phyloP scores from a whole-genome alignment of 92 coral and sea anemone genomes.

The Phenganax marumi region DNA sequence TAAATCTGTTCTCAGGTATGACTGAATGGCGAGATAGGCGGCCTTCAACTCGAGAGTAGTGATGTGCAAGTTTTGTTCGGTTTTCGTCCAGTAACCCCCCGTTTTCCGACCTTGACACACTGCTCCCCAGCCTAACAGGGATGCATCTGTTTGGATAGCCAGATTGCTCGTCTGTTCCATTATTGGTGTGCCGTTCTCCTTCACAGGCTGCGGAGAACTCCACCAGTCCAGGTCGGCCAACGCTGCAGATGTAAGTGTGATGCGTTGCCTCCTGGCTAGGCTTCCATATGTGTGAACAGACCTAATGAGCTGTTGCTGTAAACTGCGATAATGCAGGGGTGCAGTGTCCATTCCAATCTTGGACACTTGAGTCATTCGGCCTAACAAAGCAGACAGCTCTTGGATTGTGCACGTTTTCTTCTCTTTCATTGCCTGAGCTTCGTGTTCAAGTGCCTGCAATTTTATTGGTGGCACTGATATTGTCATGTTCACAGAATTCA shows the following conservation, averaged over 20 bases:
- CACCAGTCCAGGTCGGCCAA: conserved; percentile 56
- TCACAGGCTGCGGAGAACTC: conserved; percentile 23
- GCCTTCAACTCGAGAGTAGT: conserved; percentile 55
- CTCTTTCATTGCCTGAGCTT: conserved; percentile 10
- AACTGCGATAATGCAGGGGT: conserved; percentile 45
- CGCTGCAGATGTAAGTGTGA: conserved; percentile 28
- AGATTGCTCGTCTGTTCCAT: conserved; percentile 5
- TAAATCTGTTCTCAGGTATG: conserved; percentile 3
- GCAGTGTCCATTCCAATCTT: conserved; percentile 46
- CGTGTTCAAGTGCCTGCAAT: not conserved
- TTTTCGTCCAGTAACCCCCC: conserved; percentile 45
- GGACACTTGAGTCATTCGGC: conserved; percentile 63
- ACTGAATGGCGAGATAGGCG: conserved; percentile 51
- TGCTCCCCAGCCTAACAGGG: conserved; percentile 45
- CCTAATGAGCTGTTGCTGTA: conserved; percentile 36
- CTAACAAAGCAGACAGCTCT: conserved; percentile 46
- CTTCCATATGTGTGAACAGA: not conserved
- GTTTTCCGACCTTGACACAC: conserved; percentile 36
- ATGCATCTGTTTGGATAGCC: conserved; percentile 44
- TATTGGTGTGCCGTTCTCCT: conserved; percentile 10
- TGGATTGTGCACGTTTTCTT: conserved; percentile 29
- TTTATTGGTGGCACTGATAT: conserved; percentile 37
- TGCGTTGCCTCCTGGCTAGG: not conserved
- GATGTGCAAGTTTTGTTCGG: conserved; percentile 51
- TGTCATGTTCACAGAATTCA: conserved; percentile 45